These are phyloP conservation scores for Pherbina coryleti DNA, from an alignment of 2,888 invertebrate genomes.

Conservation along the genomic window DNA sequence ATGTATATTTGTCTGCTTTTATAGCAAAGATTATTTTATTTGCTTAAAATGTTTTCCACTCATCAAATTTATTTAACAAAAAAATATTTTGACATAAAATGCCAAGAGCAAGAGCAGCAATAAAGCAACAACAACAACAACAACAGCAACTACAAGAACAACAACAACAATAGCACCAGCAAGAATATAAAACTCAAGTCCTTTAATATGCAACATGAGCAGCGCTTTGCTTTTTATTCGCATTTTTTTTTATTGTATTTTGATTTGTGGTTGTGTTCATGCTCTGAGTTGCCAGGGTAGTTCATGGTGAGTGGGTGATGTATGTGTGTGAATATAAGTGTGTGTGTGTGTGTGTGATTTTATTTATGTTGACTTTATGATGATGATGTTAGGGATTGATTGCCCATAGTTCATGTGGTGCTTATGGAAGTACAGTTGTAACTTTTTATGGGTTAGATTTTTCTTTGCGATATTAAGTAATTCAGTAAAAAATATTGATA, in stretches of 20 bases:
- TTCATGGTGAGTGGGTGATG: not conserved
- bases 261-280: not conserved
- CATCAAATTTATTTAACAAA: slow-evolving; percentile 24
- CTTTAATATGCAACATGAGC: slow-evolving; percentile 6
- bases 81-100: slow-evolving; percentile 16
- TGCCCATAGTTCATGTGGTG: too few species aligned
- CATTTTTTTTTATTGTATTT: not conserved
- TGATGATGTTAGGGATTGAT: not conserved
- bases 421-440: too few species aligned
- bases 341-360: not conserved
- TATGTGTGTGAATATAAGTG: not conserved
- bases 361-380: not conserved
- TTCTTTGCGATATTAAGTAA: too few species aligned
- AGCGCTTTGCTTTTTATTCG: not conserved
- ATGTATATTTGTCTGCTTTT: too few species aligned
- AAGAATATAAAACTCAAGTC: not conserved
- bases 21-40: not conserved
- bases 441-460: too few species aligned
- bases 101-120: slow-evolving; percentile 5
- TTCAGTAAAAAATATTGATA: too few species aligned
- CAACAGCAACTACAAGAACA: not conserved
- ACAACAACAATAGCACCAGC: not conserved
- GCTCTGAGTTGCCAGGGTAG: not conserved
- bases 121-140: not conserved
- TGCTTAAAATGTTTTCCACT: slow-evolving; percentile 19